Percentiles rank a stretch among this genome's conserved stretches.
These are phyloP conservation scores for Athalia circularis DNA, from an alignment of 2,888 invertebrate species.

Conservation along the genomic window DNA sequence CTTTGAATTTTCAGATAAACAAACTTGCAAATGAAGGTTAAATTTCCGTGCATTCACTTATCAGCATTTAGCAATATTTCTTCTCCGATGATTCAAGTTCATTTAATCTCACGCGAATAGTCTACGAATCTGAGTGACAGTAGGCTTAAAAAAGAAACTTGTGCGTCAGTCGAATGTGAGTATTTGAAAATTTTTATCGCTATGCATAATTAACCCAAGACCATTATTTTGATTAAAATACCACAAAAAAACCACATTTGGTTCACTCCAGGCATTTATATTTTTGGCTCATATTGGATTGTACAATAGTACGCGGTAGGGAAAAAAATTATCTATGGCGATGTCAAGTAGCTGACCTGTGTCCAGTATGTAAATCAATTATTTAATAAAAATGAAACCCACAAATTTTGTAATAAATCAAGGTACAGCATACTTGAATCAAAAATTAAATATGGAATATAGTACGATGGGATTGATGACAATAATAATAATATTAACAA, in stretches of 20 bases:
- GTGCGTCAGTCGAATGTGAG: neutral
- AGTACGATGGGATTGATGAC: constrained; percentile 32
- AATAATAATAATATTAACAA: constrained; percentile 9
- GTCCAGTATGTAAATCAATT: neutral
- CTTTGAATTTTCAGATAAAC: neutral
- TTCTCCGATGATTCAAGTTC: neutral
- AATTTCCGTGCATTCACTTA: too few species aligned
- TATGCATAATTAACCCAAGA: neutral
- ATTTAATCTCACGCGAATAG: neutral
- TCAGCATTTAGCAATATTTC: neutral
- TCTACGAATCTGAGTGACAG: neutral
- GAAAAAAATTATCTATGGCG: neutral
- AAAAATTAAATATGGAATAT: constrained; percentile 28
- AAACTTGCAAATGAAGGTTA: neutral
- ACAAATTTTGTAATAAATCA: constrained; percentile 24
- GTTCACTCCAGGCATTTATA: neutral
- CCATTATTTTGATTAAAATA: constrained; percentile 14
- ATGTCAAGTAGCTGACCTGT: neutral
- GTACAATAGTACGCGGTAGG: neutral
- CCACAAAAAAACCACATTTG: neutral
- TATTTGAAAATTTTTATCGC: neutral
- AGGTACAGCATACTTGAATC: constrained; percentile 8
- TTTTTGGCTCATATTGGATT: neutral
- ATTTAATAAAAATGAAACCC: neutral
- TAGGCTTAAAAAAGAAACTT: neutral